Percentiles rank a stretch among this genome's conserved stretches.
phyloP scores from a whole-genome alignment of 2,888 invertebrate species.

The Polietes domitor region DNA sequence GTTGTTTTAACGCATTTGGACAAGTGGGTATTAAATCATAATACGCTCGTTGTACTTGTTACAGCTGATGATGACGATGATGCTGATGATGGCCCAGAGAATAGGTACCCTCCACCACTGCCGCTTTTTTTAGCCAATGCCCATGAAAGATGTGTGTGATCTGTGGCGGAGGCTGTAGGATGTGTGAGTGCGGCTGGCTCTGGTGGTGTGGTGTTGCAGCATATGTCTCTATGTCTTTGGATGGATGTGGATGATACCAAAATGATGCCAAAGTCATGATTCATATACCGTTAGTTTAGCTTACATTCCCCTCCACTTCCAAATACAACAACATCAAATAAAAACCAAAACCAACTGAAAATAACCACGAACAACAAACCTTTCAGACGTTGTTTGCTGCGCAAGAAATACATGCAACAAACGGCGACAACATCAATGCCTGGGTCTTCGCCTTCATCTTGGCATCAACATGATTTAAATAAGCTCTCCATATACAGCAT shows the following conservation, averaged over 20 bases:
- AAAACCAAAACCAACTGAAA: slow-evolving; percentile 55
- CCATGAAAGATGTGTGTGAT: slow-evolving; percentile 1
- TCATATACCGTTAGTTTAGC: slow-evolving; percentile 79
- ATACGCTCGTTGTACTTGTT: slow-evolving; percentile 56
- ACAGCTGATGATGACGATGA: slow-evolving; percentile 47
- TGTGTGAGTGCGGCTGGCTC: slow-evolving; percentile 69
- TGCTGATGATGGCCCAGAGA: slow-evolving; percentile 28
- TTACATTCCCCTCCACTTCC: slow-evolving; percentile 73
- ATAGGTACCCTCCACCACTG: not conserved
- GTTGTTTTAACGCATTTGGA: slow-evolving; percentile 65
- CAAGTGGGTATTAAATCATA: slow-evolving; percentile 67
- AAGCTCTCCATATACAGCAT: slow-evolving; percentile 16
- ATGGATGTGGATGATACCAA: slow-evolving; percentile 50
- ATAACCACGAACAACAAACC: slow-evolving; percentile 56
- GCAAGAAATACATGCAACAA: not conserved
- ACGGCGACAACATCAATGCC: slow-evolving; percentile 4
- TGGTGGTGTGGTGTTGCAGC: not conserved
- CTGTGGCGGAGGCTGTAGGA: not conserved
- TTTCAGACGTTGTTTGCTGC: slow-evolving; percentile 38
- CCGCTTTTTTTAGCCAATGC: not conserved
- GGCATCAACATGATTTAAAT: slow-evolving; percentile 39
- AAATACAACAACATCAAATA: slow-evolving; percentile 71
- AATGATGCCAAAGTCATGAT: slow-evolving; percentile 80
- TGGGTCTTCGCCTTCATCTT: not conserved
- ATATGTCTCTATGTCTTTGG: too few relatives aligned